Evolutionary conservation across 1,140 invertebrate genomes (phyloP).

Genomic region (Dysdera silvatica): DNA sequence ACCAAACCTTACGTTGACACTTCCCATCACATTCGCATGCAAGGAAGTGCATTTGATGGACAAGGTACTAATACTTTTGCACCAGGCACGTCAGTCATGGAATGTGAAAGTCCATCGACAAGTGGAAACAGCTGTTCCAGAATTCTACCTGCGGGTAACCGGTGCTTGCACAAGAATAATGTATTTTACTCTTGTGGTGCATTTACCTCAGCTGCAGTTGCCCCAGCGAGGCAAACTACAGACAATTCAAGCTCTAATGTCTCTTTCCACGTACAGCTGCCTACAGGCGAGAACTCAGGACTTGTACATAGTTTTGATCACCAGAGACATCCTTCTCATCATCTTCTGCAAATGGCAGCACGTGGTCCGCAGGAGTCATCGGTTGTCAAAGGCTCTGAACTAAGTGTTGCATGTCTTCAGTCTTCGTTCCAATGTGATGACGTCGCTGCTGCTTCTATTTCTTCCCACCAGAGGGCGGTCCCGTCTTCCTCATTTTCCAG

Average conservation of each 20-base stretch:
- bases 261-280: slow-evolving; percentile 1
- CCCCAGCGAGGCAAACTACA: neutral
- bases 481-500: slow-evolving; percentile 25
- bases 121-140: neutral
- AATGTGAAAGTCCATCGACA: slow-evolving; percentile 43
- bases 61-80: neutral
- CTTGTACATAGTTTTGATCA: slow-evolving; percentile 13
- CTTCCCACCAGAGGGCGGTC: slow-evolving; percentile 6
- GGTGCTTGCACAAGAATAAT: slow-evolving; percentile 24
- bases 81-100: slow-evolving; percentile 38
- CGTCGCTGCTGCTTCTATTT: neutral
- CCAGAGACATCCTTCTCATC: slow-evolving; percentile 13
- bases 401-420: slow-evolving; percentile 3
- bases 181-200: slow-evolving; percentile 18
- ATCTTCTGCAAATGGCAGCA: slow-evolving; percentile 1
- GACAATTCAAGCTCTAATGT: neutral
- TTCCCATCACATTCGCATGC: slow-evolving; percentile 34
- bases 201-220: slow-evolving; percentile 12
- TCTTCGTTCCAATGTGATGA: neutral
- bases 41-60: neutral
- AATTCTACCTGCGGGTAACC: slow-evolving; percentile 22
- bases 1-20: slow-evolving; percentile 45
- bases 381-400: neutral
- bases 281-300: slow-evolving; percentile 15
- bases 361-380: neutral